Base-by-base conservation (phyloP, 2,888 invertebrate genomes). In the Labia minor region DNA sequence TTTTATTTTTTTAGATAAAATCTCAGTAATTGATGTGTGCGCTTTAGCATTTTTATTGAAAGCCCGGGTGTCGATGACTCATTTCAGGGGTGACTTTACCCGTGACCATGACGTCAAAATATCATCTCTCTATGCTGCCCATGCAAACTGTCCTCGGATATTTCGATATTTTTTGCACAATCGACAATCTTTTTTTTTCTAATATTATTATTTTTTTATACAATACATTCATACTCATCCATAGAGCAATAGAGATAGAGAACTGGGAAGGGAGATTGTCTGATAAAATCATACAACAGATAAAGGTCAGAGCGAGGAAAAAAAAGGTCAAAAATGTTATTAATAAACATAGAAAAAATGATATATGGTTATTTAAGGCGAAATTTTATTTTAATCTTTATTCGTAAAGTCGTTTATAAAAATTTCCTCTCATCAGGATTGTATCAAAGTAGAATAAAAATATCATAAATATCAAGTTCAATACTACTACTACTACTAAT, bases 21-120 rank as follows among this genome's bases (percentile, higher is more conserved):
- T 49, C 49, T 49, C 49, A 49, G 49, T 49, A 49, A 49, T 49
- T 49, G 49, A 49, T 49, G n/a, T n/a, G 49, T 49, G 49, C 49
- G 49, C 16, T 49, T 49, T 49, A 49, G 49, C 49, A 49, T 49
- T 49, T 49, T 49, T 49, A 49, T 49, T 16, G 49, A 49, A 49
- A 49, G n/a, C 49, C 4, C 6, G 49, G 49, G 49, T 49, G 49
- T 49, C 49, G 49, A 49, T 49, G 49, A 49, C n/a, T 49, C 49
- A 49, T 49, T 16, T 49, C 49, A 14, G 26, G 49, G 49, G 49
- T 49, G 49, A 49, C 49, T 49, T 49, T 49, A 49, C 3, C 49
- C 49, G 16, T 49, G 49, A 49, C 49, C 49, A 14, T 49, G 49
- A 49, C 49, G 49, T 49, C 49, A 49, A 49, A 49, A 49, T 49